Evolutionary conservation across 2,888 invertebrate genomes (phyloP).

Genomic region (Apeira syringaria): DNA sequence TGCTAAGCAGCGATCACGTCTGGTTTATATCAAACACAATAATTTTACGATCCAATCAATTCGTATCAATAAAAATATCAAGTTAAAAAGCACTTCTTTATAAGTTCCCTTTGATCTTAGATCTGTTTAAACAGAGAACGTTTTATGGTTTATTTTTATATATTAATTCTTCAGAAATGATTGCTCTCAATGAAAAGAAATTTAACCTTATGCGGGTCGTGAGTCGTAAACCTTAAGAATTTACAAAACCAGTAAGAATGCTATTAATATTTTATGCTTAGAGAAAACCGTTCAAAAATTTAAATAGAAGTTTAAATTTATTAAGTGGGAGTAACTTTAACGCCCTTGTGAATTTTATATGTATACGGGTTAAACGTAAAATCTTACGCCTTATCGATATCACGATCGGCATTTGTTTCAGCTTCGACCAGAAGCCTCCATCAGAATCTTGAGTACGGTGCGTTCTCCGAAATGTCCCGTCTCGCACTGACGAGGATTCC

Average conservation of each 20-base stretch:
- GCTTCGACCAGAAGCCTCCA: no score
- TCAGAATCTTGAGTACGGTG: no score
- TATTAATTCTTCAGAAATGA: constrained; percentile 10
- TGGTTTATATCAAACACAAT: constrained; percentile 48
- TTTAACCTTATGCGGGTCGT: not conserved
- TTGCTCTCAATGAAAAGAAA: constrained; percentile 6
- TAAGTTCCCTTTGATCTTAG: constrained; percentile 14
- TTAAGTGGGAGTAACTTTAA: no score
- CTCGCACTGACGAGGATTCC: no score
- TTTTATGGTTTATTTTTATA: constrained; percentile 11
- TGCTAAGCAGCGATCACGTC: constrained; percentile 34
- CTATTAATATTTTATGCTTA: constrained; percentile 1
- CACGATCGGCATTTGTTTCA: no score
- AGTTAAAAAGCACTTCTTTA: constrained; percentile 16
- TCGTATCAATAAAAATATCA: constrained; percentile 27
- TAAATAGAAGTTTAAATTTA: no score
- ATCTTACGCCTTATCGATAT: no score
- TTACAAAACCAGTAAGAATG: not conserved
- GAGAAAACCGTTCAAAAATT: constrained; percentile 1
- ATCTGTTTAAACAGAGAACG: constrained; percentile 4
- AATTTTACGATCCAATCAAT: constrained; percentile 34
- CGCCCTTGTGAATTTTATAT: no score
- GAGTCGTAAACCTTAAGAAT: constrained; percentile 1
- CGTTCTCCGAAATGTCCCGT: no score
- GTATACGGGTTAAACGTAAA: no score